These are phyloP conservation scores for Arrhamphus sclerolepis DNA, from an alignment of 2,797 vertebrate species.

Conservation along the genomic window DNA sequence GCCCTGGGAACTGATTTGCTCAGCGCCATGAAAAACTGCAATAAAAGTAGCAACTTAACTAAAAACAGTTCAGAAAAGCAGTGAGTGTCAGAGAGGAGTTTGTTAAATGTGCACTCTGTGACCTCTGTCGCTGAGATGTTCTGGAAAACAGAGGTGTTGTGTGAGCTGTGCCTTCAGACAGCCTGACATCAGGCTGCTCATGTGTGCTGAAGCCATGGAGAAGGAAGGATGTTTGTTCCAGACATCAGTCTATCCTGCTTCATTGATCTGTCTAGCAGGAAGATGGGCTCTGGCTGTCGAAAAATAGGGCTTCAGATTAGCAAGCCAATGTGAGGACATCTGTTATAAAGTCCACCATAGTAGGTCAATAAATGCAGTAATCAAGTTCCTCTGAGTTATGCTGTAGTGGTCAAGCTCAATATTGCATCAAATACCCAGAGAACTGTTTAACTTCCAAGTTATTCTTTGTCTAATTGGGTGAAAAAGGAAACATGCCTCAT, in stretches of 20 bases:
- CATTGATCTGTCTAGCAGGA: background rate
- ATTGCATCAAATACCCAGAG: too few species aligned
- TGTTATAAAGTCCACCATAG: background rate
- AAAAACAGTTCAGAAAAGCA: constrained; percentile 26
- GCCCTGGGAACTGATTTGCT: constrained; percentile 37
- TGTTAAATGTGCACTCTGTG: constrained; percentile 57
- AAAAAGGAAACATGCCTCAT: too few species aligned
- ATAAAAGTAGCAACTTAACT: constrained; percentile 48
- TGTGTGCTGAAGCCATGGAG: background rate
- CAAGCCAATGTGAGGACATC: constrained; percentile 3
- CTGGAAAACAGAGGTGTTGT: background rate
- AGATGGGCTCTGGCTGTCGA: background rate
- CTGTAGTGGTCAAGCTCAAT: too few species aligned
- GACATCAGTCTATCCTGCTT: background rate
- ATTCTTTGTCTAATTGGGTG: too few species aligned
- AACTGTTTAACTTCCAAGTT: too few species aligned
- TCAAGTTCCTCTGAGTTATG: too few species aligned
- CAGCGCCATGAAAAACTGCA: constrained; percentile 24
- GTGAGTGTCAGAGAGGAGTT: constrained; percentile 40
- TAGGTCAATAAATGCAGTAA: background rate
- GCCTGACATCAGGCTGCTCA: constrained; percentile 13
- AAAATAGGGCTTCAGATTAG: background rate
- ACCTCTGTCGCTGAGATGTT: constrained; percentile 30
- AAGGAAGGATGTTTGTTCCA: constrained; percentile 3
- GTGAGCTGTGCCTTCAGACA: background rate